Evolutionary conservation across 35 echinoderm and acorn worm genomes (phyloP).

Genomic region (Hemicentrotus pulcherrimus): DNA sequence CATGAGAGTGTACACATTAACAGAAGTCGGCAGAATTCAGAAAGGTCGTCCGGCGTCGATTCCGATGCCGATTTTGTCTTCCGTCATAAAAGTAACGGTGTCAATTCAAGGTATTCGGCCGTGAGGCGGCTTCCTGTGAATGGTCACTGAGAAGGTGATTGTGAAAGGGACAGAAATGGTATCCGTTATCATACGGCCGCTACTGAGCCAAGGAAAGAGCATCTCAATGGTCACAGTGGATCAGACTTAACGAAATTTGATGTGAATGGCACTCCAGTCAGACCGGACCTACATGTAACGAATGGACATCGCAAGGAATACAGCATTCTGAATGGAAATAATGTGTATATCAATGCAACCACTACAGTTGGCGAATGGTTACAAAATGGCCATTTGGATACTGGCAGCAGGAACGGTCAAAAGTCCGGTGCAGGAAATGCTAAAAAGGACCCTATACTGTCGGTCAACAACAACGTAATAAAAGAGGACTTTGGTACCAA

Average conservation of each 20-base stretch:
- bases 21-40: neutral
- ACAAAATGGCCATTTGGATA: neutral
- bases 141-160: neutral
- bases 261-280: neutral
- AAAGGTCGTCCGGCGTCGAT: conserved; percentile 22
- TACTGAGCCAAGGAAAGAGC: neutral
- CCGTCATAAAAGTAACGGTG: neutral
- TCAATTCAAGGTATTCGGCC: neutral
- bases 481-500: neutral
- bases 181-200: neutral
- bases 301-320: neutral
- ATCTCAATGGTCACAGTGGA: neutral
- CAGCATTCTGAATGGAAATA: conserved; percentile 15
- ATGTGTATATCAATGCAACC: neutral
- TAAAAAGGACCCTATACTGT: neutral
- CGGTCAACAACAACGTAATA: neutral
- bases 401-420: neutral
- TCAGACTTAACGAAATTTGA: neutral
- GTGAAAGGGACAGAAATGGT: neutral
- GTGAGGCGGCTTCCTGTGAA: conserved; percentile 11
- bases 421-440: neutral
- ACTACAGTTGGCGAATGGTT: neutral
- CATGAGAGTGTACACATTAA: neutral
- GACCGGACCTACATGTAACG: neutral
- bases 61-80: conserved; percentile 4